Conservation (phyloP, 2,113 vertebrate species). For the Anoplopoma fimbria region DNA sequence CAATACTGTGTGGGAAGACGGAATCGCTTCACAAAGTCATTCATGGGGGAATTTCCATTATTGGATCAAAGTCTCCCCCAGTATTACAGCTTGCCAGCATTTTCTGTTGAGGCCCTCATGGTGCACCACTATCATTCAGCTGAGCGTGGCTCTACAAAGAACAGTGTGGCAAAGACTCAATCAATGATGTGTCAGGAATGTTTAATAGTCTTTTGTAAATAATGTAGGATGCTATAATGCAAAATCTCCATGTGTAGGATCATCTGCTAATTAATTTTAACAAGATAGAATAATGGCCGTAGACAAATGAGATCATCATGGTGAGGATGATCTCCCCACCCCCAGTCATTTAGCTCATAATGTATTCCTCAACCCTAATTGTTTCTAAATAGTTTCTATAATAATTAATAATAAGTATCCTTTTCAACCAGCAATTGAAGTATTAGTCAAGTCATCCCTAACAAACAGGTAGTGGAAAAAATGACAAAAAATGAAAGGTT, state of each 20-base stretch:
- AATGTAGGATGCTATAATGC: conserved; percentile 32
- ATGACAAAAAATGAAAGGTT: conserved; percentile 67
- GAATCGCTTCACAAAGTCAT: conserved; percentile 70
- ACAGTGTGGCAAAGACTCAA: conserved; percentile 51
- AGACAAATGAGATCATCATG: conserved; percentile 20
- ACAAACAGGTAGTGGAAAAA: conserved; percentile 64
- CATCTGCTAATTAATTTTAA: conserved; percentile 57
- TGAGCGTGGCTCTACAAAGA: conserved; percentile 34
- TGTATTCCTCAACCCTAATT: neutral
- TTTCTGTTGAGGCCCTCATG: conserved; percentile 60
- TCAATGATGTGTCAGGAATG: conserved; percentile 37
- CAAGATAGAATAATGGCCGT: conserved; percentile 14
- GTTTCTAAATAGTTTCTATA: neutral
- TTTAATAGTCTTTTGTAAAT: conserved; percentile 53
- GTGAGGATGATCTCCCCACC: neutral
- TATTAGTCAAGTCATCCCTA: conserved; percentile 54
- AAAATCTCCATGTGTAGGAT: conserved; percentile 29
- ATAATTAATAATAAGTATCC: conserved; percentile 1
- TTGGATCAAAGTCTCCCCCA: conserved; percentile 71
- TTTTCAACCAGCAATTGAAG: conserved; percentile 50
- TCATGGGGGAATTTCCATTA: conserved; percentile 74
- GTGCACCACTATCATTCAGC: conserved; percentile 47
- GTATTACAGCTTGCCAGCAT: conserved; percentile 60
- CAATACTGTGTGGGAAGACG: conserved; percentile 75
- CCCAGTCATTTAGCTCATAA: neutral